Evolutionary conservation across 2,797 vertebrate species (phyloP).

Genomic region (Loriculus beryllinus): DNA sequence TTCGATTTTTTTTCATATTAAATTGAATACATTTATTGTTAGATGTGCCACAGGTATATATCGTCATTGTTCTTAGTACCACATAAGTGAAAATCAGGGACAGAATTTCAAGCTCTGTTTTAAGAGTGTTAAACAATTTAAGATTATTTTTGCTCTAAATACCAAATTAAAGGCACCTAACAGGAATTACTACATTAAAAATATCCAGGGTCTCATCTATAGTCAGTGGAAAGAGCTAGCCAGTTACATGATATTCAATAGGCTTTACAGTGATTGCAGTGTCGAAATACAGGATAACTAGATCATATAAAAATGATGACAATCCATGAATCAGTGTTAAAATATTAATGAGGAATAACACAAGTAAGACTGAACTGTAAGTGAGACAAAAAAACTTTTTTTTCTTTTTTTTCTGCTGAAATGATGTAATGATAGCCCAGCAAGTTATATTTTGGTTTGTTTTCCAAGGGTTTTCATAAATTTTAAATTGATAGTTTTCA

Average conservation of each 20-base stretch:
- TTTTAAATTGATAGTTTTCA: not conserved
- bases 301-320: accelerated
- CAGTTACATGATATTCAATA: not conserved
- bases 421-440: not conserved
- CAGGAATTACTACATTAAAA: not conserved
- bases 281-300: not conserved
- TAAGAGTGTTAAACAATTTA: not conserved
- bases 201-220: not conserved
- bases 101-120: not conserved
- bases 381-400: not conserved
- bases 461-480: not conserved
- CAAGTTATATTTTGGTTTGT: not conserved
- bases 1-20: not conserved
- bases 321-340: not conserved
- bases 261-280: accelerated
- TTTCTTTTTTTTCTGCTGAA: accelerated
- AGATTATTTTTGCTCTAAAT: not conserved
- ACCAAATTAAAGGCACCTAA: not conserved
- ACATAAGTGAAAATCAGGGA: not conserved
- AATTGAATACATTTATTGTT: not conserved
- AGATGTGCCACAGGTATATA: not conserved
- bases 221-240: not conserved
- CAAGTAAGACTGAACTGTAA: not conserved
- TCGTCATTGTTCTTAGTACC: not conserved
- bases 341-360: not conserved